Percentiles rank a stretch among this genome's conserved stretches.
Evolutionary conservation across 1,140 invertebrate species (phyloP).

Genomic region (Metaphire vulgaris): DNA sequence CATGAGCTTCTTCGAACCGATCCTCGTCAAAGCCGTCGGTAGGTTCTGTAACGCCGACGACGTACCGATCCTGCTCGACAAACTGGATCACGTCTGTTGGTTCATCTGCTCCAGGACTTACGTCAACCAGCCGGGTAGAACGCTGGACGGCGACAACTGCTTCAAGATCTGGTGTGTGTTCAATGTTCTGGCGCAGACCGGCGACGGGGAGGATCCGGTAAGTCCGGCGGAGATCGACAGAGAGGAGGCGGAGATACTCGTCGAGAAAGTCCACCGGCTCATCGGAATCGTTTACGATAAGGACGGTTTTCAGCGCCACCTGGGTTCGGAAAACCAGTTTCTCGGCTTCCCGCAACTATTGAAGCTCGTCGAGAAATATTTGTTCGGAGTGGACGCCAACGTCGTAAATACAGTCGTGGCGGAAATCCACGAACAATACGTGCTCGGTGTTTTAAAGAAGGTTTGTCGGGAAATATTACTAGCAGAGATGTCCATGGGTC

Average conservation of each 20-base stretch:
- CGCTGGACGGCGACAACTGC: slow-evolving; percentile 61
- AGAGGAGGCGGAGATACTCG: slow-evolving; percentile 45
- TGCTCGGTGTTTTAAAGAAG: slow-evolving; percentile 73
- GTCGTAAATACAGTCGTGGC: background rate
- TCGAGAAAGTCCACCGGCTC: slow-evolving; percentile 38
- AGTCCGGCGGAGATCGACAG: slow-evolving; percentile 40
- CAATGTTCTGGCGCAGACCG: slow-evolving; percentile 64
- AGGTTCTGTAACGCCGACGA: background rate
- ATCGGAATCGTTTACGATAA: slow-evolving; percentile 16
- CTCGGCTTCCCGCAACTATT: background rate
- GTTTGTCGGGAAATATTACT: too few relatives aligned
- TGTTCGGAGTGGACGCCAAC: background rate
- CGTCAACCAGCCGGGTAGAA: slow-evolving; percentile 55
- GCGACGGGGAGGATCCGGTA: slow-evolving; percentile 36
- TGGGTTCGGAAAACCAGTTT: background rate
- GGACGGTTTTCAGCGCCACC: background rate
- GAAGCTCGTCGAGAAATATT: background rate
- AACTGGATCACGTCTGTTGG: slow-evolving; percentile 68
- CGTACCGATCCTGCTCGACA: slow-evolving; percentile 38
- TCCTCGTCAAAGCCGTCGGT: background rate
- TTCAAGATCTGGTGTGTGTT: slow-evolving; percentile 72
- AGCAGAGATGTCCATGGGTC: too few relatives aligned
- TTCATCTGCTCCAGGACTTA: slow-evolving; percentile 64
- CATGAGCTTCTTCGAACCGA: background rate
- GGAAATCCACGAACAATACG: slow-evolving; percentile 58